Evolutionary conservation across 2,888 invertebrate genomes (phyloP).

Genomic region (Tanytarsus gracilentus): DNA sequence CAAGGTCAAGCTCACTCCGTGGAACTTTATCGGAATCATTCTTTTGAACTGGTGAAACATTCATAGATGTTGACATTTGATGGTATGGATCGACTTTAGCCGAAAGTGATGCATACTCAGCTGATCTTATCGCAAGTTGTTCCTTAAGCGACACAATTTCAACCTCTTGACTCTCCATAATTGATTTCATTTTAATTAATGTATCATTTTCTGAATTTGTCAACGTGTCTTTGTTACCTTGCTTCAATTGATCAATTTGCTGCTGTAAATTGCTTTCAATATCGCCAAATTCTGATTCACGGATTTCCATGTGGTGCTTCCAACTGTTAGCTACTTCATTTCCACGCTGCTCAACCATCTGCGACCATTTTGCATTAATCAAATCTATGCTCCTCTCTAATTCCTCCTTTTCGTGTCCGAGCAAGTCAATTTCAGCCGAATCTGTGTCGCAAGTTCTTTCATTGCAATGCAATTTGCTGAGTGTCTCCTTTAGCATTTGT

Average conservation of each 20-base stretch:
- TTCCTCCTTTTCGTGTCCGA: conserved; percentile 30
- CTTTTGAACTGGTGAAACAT: conserved; percentile 30
- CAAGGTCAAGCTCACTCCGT: conserved; percentile 65
- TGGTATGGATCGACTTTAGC: conserved; percentile 41
- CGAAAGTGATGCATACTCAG: conserved; percentile 49
- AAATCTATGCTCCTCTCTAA: conserved; percentile 32
- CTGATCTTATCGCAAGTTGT: conserved; percentile 52
- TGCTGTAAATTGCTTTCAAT: conserved; percentile 47
- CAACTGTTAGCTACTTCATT: conserved; percentile 60
- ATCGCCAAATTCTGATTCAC: conserved; percentile 53
- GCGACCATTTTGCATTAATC: conserved; percentile 43
- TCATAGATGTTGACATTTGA: conserved; percentile 31
- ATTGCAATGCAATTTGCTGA: neutral
- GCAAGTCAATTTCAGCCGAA: conserved; percentile 21
- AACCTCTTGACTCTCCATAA: conserved; percentile 59
- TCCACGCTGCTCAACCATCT: conserved; percentile 56
- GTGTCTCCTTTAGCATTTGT: conserved; percentile 31
- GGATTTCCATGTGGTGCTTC: conserved; percentile 57
- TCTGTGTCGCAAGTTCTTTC: conserved; percentile 28
- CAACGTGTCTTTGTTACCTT: conserved; percentile 30
- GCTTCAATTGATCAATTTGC: conserved; percentile 39
- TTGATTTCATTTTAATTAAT: conserved; percentile 43
- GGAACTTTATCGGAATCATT: conserved; percentile 37
- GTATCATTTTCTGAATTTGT: conserved; percentile 31
- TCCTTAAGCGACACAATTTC: conserved; percentile 66